Conservation (phyloP, 2,113 vertebrate genomes). For the Corythornis vintsioides region DNA sequence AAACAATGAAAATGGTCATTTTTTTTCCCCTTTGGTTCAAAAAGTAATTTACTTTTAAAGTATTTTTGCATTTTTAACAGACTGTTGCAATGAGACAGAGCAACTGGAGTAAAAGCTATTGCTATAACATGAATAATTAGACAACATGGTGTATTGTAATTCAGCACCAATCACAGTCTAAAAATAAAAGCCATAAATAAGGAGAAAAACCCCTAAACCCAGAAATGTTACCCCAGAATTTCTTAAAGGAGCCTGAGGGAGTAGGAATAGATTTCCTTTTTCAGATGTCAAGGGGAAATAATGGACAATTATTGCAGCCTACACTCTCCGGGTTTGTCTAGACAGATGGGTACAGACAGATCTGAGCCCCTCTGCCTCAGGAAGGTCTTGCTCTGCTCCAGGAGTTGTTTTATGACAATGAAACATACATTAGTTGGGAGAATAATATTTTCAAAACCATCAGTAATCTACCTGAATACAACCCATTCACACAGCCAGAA, state of each 20-base stretch:
- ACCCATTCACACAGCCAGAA: background rate
- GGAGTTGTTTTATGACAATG: background rate
- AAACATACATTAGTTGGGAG: background rate
- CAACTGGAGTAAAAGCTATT: slow-evolving; percentile 32
- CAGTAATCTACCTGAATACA: background rate
- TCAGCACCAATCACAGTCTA: slow-evolving; percentile 12
- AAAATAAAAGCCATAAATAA: slow-evolving; percentile 35
- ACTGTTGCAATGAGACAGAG: slow-evolving; percentile 14
- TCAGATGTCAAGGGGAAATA: background rate
- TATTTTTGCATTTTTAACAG: background rate
- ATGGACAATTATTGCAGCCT: background rate
- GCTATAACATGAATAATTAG: slow-evolving; percentile 29
- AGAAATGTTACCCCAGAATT: background rate
- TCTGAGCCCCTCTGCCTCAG: background rate
- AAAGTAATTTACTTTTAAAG: slow-evolving; percentile 23
- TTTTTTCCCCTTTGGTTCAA: background rate
- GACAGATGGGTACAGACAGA: background rate
- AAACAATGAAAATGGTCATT: slow-evolving; percentile 24
- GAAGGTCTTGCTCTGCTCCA: background rate
- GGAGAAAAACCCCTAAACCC: background rate
- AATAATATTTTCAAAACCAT: background rate
- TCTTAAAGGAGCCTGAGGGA: background rate
- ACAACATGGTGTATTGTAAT: background rate
- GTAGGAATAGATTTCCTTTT: background rate
- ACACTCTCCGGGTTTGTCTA: background rate